Base-by-base conservation (phyloP, 35 echinoderm and acorn worm species). In the Holothuria glaberrima region DNA sequence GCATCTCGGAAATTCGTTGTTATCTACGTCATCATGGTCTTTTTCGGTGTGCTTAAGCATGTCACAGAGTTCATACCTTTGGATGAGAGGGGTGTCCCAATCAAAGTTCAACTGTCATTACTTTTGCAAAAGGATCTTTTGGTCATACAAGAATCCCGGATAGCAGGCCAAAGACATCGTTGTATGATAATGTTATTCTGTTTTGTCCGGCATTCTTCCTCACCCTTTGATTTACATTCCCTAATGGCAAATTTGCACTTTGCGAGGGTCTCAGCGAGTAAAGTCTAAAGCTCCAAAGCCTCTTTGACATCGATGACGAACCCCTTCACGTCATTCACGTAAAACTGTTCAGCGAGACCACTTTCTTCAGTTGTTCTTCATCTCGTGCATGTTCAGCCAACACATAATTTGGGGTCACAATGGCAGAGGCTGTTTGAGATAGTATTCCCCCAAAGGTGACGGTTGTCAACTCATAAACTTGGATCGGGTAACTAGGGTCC, bases 391-490 rank as follows among this genome's bases (percentile, higher is more conserved):
- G 68, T 22, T 91, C 80, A 57, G 66, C 58, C 41, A 91, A 45
- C 18, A 91, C 89, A 86, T 94, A 83, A 56, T 84, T 94, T 44
- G 92, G 36, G 25, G 93, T 88, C 7, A 94, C 89, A 67, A 94
- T 94, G 50, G 68, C 92, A n/a, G n/a, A n/a, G 27, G 88, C 89
- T 56, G 92, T 87, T 67, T 89, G 89, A 38, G 92, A 94, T 22
- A 89, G 89, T 25, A 91, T 94, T 52, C 88, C 92, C 12, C 89
- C 89, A 69, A 94, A 94, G 30, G 89, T 91, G 10, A 91, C 88
- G 18, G 89, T 94, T 63, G 88, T 94, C 29, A 94, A 60, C 76
- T 94, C 88, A 35, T 94, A 94, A 25, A 93, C 87, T 69, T 90
- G 92, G 45, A 94, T 91, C 5, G 93, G 89, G 20, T 91, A 89